A percentile compares a stretch with the other conserved stretches of the same genome.
Evolutionary conservation across 2,113 vertebrate species (phyloP).

Genomic region (Megaptera novaeangliae): DNA sequence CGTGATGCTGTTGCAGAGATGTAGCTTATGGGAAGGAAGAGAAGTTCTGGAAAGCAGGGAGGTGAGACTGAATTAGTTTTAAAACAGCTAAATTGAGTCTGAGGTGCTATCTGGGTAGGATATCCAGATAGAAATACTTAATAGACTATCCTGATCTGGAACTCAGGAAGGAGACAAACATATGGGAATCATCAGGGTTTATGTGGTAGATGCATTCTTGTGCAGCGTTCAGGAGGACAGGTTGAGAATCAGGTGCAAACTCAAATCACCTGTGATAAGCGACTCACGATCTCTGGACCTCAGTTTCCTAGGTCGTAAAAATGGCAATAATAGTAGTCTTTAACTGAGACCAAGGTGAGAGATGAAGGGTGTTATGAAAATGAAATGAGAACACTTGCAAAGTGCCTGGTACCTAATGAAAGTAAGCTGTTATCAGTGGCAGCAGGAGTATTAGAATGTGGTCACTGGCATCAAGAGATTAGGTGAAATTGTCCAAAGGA

Average conservation of each 20-base stretch:
- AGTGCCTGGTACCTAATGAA: neutral
- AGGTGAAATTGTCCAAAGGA: neutral
- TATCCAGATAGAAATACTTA: neutral
- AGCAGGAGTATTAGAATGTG: neutral
- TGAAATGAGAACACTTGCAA: neutral
- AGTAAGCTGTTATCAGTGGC: neutral
- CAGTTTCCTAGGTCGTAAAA: neutral
- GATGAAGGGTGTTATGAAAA: neutral
- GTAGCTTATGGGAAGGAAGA: neutral
- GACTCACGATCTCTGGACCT: neutral
- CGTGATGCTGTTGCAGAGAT: neutral
- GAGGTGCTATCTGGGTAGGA: neutral
- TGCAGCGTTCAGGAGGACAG: neutral
- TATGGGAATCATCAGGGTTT: neutral
- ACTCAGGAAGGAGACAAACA: neutral
- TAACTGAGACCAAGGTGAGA: neutral
- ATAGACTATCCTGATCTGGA: neutral
- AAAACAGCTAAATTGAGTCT: neutral
- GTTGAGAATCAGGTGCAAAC: neutral
- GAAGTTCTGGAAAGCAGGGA: neutral
- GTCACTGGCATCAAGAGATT: neutral
- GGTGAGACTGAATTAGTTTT: neutral
- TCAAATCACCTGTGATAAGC: neutral
- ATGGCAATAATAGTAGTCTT: neutral
- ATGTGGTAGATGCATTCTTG: neutral